phyloP scores from a whole-genome alignment of 1,140 invertebrate species.

The Chelonus insularis region DNA sequence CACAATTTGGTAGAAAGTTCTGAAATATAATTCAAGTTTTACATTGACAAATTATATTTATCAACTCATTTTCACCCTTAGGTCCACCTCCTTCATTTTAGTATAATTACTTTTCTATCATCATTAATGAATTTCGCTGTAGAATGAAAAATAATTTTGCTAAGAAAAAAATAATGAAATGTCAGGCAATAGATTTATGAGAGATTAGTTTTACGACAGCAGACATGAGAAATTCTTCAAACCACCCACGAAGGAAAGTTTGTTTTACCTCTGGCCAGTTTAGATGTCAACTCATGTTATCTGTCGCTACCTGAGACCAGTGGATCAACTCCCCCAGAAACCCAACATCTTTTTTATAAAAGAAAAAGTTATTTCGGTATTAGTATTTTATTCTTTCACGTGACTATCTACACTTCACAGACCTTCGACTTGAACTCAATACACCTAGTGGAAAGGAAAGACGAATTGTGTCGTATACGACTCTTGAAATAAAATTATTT shows the following conservation, averaged over 20 bases:
- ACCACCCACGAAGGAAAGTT: slow-evolving; percentile 3
- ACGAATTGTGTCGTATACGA: no score
- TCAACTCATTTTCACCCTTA: neutral
- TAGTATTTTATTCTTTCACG: no score
- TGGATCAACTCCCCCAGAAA: neutral
- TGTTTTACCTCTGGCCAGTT: neutral
- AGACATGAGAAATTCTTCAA: neutral
- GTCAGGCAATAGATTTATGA: neutral
- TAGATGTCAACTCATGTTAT: slow-evolving; percentile 2
- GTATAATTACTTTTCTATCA: neutral
- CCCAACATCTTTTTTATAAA: neutral
- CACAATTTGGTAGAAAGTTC: slow-evolving; percentile 23
- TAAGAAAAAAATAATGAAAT: slow-evolving; percentile 1
- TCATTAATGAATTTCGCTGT: neutral
- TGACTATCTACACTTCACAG: no score
- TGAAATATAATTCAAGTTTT: slow-evolving; percentile 8
- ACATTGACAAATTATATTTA: slow-evolving; percentile 16
- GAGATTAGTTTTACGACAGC: slow-evolving; percentile 15
- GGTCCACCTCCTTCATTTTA: neutral
- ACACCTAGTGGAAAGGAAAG: no score
- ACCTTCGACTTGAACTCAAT: no score
- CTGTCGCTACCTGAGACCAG: slow-evolving; percentile 1
- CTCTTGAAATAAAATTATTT: no score
- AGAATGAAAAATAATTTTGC: no score
- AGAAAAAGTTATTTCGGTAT: slow-evolving; percentile 1